Conservation (phyloP, 2,797 vertebrate genomes). For the Rallus crepitans region DNA sequence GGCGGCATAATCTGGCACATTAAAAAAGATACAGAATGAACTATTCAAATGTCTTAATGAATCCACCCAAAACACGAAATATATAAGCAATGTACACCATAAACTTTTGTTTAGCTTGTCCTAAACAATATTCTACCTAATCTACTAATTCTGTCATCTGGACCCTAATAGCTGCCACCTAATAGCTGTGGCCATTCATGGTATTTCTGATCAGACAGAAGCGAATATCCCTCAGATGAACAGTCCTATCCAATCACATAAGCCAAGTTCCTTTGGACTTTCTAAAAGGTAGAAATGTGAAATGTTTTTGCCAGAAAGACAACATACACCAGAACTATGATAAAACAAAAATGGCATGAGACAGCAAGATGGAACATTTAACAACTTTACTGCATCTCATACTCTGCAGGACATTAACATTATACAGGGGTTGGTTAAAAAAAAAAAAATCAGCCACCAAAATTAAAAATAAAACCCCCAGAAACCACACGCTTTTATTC, state of each 20-base stretch:
- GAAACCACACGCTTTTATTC: not conserved
- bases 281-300: not conserved
- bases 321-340: not conserved
- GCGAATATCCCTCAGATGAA: not conserved
- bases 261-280: not conserved
- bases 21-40: not conserved
- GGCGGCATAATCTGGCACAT: not conserved
- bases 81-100: accelerated
- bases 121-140: not conserved
- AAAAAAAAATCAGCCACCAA: not conserved
- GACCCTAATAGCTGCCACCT: not conserved
- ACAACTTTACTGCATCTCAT: not conserved
- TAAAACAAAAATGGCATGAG: not conserved
- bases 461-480: not conserved
- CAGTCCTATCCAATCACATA: not conserved
- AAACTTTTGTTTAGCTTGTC: not conserved
- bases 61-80: not conserved
- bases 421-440: not conserved
- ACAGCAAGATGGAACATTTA: not conserved
- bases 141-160: not conserved
- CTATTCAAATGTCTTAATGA: not conserved
- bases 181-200: not conserved
- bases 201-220: not conserved
- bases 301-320: not conserved
- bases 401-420: not conserved